These are phyloP conservation scores for Stenotaenia linearis DNA, from an alignment of 2,888 invertebrate species.

Conservation along the genomic window DNA sequence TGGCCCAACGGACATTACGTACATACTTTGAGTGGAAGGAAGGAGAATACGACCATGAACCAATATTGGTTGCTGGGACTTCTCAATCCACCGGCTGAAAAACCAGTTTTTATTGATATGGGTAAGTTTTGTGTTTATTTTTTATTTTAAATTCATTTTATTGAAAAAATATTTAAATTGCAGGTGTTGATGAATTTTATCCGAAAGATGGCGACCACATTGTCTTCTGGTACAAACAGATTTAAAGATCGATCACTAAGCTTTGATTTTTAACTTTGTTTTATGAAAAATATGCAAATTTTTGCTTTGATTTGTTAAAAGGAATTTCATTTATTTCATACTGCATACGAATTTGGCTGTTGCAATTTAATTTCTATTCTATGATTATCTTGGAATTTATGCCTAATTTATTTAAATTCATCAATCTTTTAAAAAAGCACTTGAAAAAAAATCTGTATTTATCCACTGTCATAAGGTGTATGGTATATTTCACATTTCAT, in stretches of 20 bases:
- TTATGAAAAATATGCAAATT: no score
- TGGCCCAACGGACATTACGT: conserved; percentile 92
- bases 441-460: background rate
- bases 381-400: no score
- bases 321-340: no score
- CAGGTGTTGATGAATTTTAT: conserved; percentile 78
- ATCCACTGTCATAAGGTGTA: no score
- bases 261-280: no score
- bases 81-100: conserved; percentile 42
- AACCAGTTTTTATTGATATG: conserved; percentile 33
- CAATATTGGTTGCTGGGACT: conserved; percentile 84
- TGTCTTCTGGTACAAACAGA: conserved; percentile 87
- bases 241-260: conserved; percentile 56
- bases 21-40: conserved; percentile 73
- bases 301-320: background rate
- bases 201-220: conserved; percentile 84
- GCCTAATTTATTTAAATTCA: no score
- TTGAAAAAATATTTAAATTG: conserved; percentile 48
- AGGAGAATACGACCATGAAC: conserved; percentile 74
- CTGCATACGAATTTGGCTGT: no score
- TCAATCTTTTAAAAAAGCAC: no score
- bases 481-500: background rate
- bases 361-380: no score
- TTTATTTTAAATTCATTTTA: conserved; percentile 28
- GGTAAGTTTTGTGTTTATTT: conserved; percentile 24